Evolutionary conservation across 2,888 invertebrate species (phyloP).

Genomic region (Ischnus inquisitorius): DNA sequence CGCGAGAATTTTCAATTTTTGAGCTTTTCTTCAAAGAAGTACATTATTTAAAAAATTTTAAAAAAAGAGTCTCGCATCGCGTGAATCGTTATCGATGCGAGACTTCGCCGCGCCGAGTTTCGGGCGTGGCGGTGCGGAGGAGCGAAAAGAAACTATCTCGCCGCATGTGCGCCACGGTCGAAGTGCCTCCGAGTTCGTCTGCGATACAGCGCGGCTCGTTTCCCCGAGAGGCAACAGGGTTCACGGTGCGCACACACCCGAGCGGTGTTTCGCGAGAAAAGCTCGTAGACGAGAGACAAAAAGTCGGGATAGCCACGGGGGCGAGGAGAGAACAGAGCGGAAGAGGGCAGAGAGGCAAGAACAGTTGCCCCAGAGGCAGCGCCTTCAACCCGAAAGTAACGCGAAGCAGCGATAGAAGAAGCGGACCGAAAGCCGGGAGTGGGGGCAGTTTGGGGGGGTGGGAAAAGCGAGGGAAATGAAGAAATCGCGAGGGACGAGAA

Average conservation of each 20-base stretch:
- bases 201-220: no score
- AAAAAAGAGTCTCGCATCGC: no score
- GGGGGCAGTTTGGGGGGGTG: neutral
- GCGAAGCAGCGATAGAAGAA: neutral
- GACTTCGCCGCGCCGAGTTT: neutral
- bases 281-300: conserved; percentile 1
- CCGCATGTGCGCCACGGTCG: neutral
- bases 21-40: no score
- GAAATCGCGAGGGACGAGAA: conserved; percentile 17
- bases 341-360: neutral
- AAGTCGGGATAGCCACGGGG: neutral
- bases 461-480: neutral
- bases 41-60: no score
- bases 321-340: neutral
- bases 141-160: neutral
- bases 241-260: no score
- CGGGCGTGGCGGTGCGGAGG: conserved; percentile 6
- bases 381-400: conserved; percentile 3
- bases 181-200: neutral
- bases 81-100: neutral
- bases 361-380: neutral
- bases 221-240: no score
- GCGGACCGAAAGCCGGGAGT: neutral
- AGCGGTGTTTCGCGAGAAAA: neutral
- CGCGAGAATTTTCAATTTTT: no score